A percentile compares a stretch with the other conserved stretches of the same genome.
Evolutionary conservation across 2,888 invertebrate species (phyloP).

Genomic region (Noctuana brunneofusca): DNA sequence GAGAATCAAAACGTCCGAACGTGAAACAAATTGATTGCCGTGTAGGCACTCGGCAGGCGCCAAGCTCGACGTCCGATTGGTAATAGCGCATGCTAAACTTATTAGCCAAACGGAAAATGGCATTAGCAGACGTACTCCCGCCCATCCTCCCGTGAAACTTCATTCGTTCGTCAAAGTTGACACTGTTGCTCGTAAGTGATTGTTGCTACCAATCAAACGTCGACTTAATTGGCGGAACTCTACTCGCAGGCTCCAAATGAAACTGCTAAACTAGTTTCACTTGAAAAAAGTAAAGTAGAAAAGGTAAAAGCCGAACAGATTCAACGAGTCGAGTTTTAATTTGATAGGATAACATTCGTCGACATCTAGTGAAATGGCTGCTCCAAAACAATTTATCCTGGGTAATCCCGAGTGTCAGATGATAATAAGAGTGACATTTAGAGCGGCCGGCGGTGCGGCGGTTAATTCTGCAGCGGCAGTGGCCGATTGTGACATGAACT

Average conservation of each 20-base stretch:
- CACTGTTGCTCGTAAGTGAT: slow-evolving; percentile 73
- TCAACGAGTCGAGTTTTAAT: slow-evolving; percentile 59
- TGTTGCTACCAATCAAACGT: slow-evolving; percentile 77
- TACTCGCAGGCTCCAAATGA: slow-evolving; percentile 54
- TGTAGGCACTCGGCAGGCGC: slow-evolving; percentile 65
- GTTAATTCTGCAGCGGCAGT: slow-evolving; percentile 77
- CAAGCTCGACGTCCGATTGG: slow-evolving; percentile 75
- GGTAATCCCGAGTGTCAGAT: slow-evolving; percentile 80
- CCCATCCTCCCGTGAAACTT: slow-evolving; percentile 66
- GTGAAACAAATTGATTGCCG: slow-evolving; percentile 79
- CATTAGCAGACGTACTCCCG: slow-evolving; percentile 72
- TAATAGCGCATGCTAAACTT: slow-evolving; percentile 82
- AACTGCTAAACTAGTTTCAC: slow-evolving; percentile 55
- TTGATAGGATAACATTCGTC: slow-evolving; percentile 70
- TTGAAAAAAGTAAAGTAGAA: slow-evolving; percentile 47
- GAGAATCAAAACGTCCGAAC: slow-evolving; percentile 77
- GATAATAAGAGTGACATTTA: slow-evolving; percentile 82
- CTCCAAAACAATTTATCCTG: slow-evolving; percentile 78
- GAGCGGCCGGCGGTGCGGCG: slow-evolving; percentile 63
- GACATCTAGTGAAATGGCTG: slow-evolving; percentile 65
- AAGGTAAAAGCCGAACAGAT: slow-evolving; percentile 53
- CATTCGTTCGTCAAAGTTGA: slow-evolving; percentile 75
- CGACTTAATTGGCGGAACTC: slow-evolving; percentile 61
- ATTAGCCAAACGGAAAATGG: slow-evolving; percentile 81
- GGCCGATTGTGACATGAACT: slow-evolving; percentile 76